phyloP scores from a whole-genome alignment of 2,888 invertebrate genomes.

The Xanthorhoe designata region DNA sequence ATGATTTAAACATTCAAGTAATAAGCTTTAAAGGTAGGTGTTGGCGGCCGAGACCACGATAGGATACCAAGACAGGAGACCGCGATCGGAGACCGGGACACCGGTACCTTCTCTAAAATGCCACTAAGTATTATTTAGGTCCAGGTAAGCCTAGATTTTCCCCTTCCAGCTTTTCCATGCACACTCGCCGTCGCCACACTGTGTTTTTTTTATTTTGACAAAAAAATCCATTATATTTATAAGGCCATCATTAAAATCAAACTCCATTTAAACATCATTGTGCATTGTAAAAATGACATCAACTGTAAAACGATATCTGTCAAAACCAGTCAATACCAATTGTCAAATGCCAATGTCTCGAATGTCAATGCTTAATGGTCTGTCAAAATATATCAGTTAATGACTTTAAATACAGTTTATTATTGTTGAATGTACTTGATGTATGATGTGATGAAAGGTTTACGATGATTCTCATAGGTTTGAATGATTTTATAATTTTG shows the following conservation, averaged over 20 bases:
- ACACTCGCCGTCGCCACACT: too few relatives aligned
- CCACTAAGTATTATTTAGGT: too few relatives aligned
- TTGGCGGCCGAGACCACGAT: too few relatives aligned
- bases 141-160: not conserved
- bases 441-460: constrained; percentile 72
- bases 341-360: constrained; percentile 63
- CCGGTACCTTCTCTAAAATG: too few relatives aligned
- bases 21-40: too few relatives aligned
- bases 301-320: constrained; percentile 74
- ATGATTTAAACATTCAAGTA: too few relatives aligned
- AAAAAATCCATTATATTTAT: constrained; percentile 20
- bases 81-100: too few relatives aligned
- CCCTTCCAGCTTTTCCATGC: too few relatives aligned
- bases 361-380: constrained; percentile 70
- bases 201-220: constrained; percentile 7
- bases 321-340: constrained; percentile 66
- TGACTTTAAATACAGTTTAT: constrained; percentile 63
- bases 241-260: constrained; percentile 36
- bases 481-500: not conserved
- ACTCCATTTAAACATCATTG: constrained; percentile 60
- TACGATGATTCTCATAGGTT: constrained; percentile 36
- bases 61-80: too few relatives aligned
- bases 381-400: constrained; percentile 82
- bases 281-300: constrained; percentile 71
- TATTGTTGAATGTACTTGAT: constrained; percentile 59